phyloP scores from a whole-genome alignment of 2,113 vertebrate genomes.

The Cinclus mexicanus region DNA sequence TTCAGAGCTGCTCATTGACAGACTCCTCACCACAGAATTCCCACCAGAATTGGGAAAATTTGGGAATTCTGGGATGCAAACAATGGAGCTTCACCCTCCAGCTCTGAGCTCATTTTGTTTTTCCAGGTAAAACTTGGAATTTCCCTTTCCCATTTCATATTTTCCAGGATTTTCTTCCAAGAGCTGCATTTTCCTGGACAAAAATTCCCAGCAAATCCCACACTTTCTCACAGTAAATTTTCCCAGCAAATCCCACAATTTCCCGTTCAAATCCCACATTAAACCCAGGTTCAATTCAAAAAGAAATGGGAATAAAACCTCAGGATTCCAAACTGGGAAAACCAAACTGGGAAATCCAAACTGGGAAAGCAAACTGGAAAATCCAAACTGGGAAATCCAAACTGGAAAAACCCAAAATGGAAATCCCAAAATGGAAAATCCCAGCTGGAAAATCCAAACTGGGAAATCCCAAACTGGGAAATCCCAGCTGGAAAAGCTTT shows the following conservation, averaged over 20 bases:
- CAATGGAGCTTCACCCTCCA: background rate
- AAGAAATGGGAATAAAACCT: background rate
- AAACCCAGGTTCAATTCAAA: background rate
- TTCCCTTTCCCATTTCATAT: background rate
- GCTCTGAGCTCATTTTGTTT: background rate
- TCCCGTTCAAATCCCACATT: background rate
- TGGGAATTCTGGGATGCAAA: background rate
- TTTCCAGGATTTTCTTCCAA: background rate
- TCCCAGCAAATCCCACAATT: background rate
- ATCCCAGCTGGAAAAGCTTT: background rate
- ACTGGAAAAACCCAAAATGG: background rate
- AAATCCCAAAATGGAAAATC: background rate
- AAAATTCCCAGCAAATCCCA: background rate
- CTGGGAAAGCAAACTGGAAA: background rate
- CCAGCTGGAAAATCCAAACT: background rate
- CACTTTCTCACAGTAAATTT: background rate
- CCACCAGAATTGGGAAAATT: background rate
- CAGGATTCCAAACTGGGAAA: background rate
- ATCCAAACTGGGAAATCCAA: background rate
- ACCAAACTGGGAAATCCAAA: background rate
- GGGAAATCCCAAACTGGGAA: background rate
- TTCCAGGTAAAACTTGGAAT: background rate
- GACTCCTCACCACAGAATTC: too few relatives aligned
- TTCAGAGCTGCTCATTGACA: background rate
- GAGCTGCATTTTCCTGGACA: too few relatives aligned